phyloP scores from a whole-genome alignment of 2,888 invertebrate genomes.

The Drosophila birchii region DNA sequence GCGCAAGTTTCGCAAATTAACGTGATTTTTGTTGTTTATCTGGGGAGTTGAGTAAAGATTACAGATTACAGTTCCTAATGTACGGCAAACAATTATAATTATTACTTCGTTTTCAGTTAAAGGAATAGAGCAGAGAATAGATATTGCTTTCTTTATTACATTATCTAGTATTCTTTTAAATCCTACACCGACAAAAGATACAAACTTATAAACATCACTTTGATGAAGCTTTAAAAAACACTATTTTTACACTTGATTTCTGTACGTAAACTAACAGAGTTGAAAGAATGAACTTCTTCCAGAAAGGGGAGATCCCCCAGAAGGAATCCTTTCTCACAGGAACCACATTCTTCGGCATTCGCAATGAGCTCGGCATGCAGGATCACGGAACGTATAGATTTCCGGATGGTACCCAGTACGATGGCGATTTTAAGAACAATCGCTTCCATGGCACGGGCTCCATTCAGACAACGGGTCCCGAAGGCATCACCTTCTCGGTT shows the following conservation, averaged over 20 bases:
- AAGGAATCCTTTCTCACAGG: slow-evolving; percentile 43
- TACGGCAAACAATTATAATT: not conserved
- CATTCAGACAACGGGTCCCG: slow-evolving; percentile 50
- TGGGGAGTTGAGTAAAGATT: not conserved
- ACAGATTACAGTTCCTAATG: slow-evolving; percentile 2
- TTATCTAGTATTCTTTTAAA: not conserved
- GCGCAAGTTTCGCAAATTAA: slow-evolving; percentile 11
- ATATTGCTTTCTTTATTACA: not conserved
- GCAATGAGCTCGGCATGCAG: slow-evolving; percentile 86
- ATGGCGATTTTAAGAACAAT: slow-evolving; percentile 86
- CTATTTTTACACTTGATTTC: not conserved
- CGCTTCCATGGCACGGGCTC: slow-evolving; percentile 86
- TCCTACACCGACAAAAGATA: not conserved
- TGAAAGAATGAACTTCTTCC: not conserved
- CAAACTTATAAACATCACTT: not conserved
- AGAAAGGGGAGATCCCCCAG: not conserved
- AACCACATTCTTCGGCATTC: slow-evolving; percentile 41
- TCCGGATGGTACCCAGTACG: slow-evolving; percentile 87
- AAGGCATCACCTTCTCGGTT: slow-evolving; percentile 72
- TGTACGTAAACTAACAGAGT: slow-evolving; percentile 5
- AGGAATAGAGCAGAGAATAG: not conserved
- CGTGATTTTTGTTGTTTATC: slow-evolving; percentile 12
- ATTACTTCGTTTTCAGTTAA: not conserved
- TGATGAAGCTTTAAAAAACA: not conserved
- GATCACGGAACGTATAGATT: slow-evolving; percentile 87